Evolutionary conservation across 1,140 invertebrate genomes (phyloP).

Genomic region (Chironomus striatipennis): DNA sequence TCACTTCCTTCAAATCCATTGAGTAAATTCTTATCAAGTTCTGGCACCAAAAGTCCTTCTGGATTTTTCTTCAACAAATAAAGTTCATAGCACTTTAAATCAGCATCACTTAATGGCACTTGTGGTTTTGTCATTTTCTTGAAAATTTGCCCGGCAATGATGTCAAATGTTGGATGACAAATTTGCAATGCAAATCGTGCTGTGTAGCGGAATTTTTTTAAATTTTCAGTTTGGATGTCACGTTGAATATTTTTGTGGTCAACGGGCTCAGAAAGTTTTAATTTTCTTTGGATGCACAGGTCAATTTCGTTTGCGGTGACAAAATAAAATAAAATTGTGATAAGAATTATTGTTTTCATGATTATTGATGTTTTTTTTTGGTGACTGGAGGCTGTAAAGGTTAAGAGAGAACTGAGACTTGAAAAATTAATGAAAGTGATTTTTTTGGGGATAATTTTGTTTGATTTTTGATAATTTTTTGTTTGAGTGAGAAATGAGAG

Average conservation of each 20-base stretch:
- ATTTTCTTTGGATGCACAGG: background rate
- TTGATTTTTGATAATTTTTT: too few species aligned
- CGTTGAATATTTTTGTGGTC: background rate
- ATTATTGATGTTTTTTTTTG: background rate
- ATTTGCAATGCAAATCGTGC: background rate
- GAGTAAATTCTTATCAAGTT: background rate
- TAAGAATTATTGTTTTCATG: background rate
- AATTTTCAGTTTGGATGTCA: background rate
- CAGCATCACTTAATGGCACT: background rate
- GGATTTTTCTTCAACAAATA: background rate
- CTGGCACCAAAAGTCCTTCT: background rate
- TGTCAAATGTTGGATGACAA: constrained; percentile 4
- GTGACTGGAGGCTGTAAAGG: background rate
- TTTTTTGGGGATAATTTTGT: too few species aligned
- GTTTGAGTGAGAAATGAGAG: too few species aligned
- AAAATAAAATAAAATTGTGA: background rate
- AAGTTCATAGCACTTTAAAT: background rate
- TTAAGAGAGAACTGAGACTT: background rate
- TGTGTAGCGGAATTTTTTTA: background rate
- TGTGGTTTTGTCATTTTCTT: background rate
- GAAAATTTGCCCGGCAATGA: background rate
- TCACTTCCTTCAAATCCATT: background rate
- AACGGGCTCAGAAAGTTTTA: background rate
- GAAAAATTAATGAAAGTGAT: too few species aligned
- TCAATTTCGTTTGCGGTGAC: background rate